Percentiles rank a stretch among this genome's conserved stretches.
Evolutionary conservation across 1,140 invertebrate species (phyloP).

Genomic region (Nasonia giraulti): DNA sequence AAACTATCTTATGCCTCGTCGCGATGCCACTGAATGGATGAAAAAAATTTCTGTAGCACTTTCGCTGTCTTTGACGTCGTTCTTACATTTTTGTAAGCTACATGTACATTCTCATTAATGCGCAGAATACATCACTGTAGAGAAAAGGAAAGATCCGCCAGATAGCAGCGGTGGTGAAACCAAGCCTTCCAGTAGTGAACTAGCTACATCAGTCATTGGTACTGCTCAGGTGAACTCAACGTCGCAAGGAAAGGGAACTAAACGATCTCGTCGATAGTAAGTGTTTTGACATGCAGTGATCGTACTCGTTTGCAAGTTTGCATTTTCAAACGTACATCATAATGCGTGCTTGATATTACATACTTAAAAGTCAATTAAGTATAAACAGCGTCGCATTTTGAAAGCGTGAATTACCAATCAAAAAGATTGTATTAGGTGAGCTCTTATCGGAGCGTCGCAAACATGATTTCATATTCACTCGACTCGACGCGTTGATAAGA

Average conservation of each 20-base stretch:
- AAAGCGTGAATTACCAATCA: no score
- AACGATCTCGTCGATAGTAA: conserved; percentile 87
- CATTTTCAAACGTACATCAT: no score
- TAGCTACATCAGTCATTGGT: conserved; percentile 72
- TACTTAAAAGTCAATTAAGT: no score
- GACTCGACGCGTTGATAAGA: background rate
- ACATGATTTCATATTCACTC: background rate
- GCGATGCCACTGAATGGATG: background rate
- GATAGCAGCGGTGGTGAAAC: conserved; percentile 80
- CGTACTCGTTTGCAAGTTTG: no score
- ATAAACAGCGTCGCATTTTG: no score
- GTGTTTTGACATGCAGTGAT: conserved; percentile 64
- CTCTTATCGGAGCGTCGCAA: no score
- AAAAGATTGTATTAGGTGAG: no score
- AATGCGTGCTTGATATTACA: no score
- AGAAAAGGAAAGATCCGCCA: conserved; percentile 91
- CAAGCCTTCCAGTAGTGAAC: conserved; percentile 81
- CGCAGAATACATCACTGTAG: conserved; percentile 77
- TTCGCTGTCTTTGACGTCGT: no score
- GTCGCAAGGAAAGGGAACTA: conserved; percentile 78
- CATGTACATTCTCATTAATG: conserved; percentile 24
- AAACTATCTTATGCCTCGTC: background rate
- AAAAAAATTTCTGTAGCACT: background rate
- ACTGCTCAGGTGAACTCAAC: conserved; percentile 76
- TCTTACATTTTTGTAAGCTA: background rate